Conservation (phyloP, 2,113 vertebrate species). For the Halichoerus grypus region DNA sequence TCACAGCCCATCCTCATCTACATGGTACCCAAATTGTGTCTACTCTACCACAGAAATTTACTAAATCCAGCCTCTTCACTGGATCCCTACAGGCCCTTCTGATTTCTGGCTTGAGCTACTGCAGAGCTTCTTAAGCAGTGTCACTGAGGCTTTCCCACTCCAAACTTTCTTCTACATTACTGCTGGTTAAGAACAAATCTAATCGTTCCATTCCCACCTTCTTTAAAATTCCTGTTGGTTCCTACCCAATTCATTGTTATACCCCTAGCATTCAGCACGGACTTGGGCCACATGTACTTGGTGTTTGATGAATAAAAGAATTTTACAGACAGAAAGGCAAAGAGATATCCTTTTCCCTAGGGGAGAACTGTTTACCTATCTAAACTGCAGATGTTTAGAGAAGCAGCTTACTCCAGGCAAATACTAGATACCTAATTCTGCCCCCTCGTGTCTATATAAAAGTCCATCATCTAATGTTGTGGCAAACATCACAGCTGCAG, state of each 20-base stretch:
- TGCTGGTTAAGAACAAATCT: background rate
- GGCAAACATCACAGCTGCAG: background rate
- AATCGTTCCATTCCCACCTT: background rate
- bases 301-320: background rate
- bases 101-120: background rate
- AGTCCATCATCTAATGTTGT: background rate
- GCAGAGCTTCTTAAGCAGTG: background rate
- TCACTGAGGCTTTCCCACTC: background rate
- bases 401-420: background rate
- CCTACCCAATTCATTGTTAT: background rate
- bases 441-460: background rate
- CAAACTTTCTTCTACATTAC: background rate
- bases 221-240: conserved; percentile 21
- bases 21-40: background rate
- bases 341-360: background rate
- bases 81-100: background rate
- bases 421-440: background rate
- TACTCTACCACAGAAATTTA: background rate
- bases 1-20: background rate
- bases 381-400: background rate
- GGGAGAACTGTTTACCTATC: background rate
- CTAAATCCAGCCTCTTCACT: background rate
- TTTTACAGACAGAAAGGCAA: background rate
- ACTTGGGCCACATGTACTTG: background rate
- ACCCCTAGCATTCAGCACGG: background rate